Conservation (phyloP, 35 echinoderm and acorn worm species). For the Apostichopus japonicus region DNA sequence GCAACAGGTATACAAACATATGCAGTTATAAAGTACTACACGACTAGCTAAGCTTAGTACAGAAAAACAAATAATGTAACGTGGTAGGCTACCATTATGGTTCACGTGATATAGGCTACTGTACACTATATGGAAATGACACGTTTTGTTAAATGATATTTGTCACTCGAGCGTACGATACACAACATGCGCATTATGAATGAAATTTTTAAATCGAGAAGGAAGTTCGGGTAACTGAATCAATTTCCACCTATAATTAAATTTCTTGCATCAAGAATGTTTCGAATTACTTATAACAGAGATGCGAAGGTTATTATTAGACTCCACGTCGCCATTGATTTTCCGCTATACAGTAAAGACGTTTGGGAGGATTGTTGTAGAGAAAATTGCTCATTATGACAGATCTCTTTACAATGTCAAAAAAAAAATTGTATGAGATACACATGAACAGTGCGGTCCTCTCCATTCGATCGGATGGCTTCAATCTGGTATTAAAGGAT, state of each 20-base stretch:
- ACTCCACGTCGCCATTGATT: background rate
- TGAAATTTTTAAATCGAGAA: background rate
- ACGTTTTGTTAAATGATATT: no score
- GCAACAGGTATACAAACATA: no score
- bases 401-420: background rate
- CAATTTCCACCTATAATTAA: conserved; percentile 12
- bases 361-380: background rate
- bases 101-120: no score
- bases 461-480: background rate
- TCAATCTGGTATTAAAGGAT: background rate
- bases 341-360: background rate
- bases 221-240: background rate
- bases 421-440: no score
- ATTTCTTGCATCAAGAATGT: conserved; percentile 17
- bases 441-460: no score
- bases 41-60: no score
- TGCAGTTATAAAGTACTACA: no score
- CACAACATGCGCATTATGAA: no score
- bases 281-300: conserved; percentile 18
- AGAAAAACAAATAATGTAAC: no score
- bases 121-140: no score
- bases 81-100: no score
- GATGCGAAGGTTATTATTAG: background rate
- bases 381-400: background rate
- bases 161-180: no score